A percentile compares a stretch with the other conserved stretches of the same genome.
Conservation (phyloP, 1,140 invertebrate genomes). For the Diorhabda carinulata region DNA sequence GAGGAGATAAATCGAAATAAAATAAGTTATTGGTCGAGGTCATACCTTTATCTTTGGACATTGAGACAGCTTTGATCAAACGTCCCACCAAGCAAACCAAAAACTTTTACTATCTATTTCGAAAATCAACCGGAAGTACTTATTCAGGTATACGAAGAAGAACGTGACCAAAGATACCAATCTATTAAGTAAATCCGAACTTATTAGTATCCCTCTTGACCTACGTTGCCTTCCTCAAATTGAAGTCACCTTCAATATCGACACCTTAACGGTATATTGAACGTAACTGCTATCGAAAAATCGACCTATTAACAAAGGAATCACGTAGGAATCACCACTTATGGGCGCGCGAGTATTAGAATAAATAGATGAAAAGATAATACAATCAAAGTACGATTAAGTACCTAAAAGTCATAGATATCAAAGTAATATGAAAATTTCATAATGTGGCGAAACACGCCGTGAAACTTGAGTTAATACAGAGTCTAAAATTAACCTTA, state of each 20-base stretch:
- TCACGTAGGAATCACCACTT: slow-evolving; percentile 97
- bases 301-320: slow-evolving; percentile 96
- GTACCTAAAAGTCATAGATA: no score
- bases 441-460: no score
- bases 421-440: no score
- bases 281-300: slow-evolving; percentile 85
- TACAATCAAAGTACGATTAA: no score
- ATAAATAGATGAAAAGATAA: slow-evolving; percentile 97
- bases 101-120: slow-evolving; percentile 94
- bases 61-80: slow-evolving; percentile 94
- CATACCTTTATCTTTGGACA: slow-evolving; percentile 90
- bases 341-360: slow-evolving; percentile 95
- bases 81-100: slow-evolving; percentile 94
- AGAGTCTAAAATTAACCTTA: no score
- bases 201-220: slow-evolving; percentile 91
- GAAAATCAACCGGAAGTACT: slow-evolving; percentile 94
- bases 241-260: slow-evolving; percentile 89
- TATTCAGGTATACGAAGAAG: slow-evolving; percentile 87
- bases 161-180: slow-evolving; percentile 93
- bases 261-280: slow-evolving; percentile 81
- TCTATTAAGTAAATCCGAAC: slow-evolving; percentile 88
- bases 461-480: no score
- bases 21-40: slow-evolving; percentile 91
- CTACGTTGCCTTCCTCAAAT: slow-evolving; percentile 92
- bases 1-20: slow-evolving; percentile 88